Evolutionary conservation across 37 sponge, comb jelly and placozoan genomes (phyloP), one percentile per base, ranked within the genome.

Genomic region (Spongilla lacustris): DNA sequence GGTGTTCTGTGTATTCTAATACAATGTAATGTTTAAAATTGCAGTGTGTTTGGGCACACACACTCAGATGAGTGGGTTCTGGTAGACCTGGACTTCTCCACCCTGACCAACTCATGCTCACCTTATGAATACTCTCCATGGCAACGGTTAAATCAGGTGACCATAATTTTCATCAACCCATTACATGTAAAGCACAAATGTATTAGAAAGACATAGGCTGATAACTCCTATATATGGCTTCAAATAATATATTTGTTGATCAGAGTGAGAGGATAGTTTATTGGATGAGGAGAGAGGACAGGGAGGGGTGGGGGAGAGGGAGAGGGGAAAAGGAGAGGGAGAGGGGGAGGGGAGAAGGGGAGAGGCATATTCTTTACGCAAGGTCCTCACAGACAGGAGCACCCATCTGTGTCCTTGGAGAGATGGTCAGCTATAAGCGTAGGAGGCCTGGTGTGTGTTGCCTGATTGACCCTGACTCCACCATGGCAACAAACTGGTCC

Each of bases 21-120:
- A 74, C 1, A 6, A 34, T 4, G 34, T 26, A 92, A 88, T 35
- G 37, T 88, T 21, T 92, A 85, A 88, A 86, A 89, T 6, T 78
- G 49, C 69, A 68, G 21, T 2, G 13, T 1, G 4, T 33, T 68
- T 69, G 79, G 87, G 2, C 21, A 21, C n/a, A n/a, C n/a, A n/a
- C n/a, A n/a, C 11, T 87, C 78, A 49, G 37, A 5, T 34, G 89
- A 87, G 41, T 94, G 95, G 95, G 24, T 83, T 34, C 50, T 94
- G 46, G 69, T 89, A 1, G 86, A 91, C 35, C 71, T 94, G 68
- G 85, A 94, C 89, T 94, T 94, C 89, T 81, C 89, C 23, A 17
- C 9, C 49, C 84, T 11, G 10, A 24, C 9, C 77, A 77, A 31
- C 91, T 89, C 48, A 9, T 23, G 21, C 49, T 0, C 41, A 31